Conservation (phyloP, 64 coral and sea anemone species). For the Montipora efflorescens region DNA sequence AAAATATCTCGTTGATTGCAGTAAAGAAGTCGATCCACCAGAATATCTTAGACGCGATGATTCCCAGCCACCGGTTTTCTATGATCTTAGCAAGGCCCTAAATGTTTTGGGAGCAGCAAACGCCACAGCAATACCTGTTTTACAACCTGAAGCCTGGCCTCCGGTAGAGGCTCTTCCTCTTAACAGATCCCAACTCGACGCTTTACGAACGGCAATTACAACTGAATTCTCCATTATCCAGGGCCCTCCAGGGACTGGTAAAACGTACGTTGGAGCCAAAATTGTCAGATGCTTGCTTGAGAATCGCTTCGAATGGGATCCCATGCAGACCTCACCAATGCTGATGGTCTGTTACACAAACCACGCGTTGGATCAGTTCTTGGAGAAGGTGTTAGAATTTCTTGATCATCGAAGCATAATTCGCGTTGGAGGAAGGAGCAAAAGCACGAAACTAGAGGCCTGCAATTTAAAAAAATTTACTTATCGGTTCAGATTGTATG, state of each 20-base stretch:
- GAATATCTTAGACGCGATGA: conserved; percentile 36
- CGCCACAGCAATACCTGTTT: conserved; percentile 46
- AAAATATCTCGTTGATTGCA: conserved; percentile 23
- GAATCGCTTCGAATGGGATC: conserved; percentile 32
- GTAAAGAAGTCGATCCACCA: conserved; percentile 42
- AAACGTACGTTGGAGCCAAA: conserved; percentile 88
- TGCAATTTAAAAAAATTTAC: conserved; percentile 53
- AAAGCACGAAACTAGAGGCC: conserved; percentile 30
- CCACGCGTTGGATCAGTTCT: conserved; percentile 67
- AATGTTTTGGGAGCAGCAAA: not conserved
- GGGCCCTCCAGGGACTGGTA: conserved; percentile 93
- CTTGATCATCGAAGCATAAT: not conserved
- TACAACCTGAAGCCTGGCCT: conserved; percentile 65
- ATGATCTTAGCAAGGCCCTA: conserved; percentile 57
- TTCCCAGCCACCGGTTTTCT: conserved; percentile 4
- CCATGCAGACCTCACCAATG: conserved; percentile 7
- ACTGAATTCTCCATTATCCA: conserved; percentile 93
- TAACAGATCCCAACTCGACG: conserved; percentile 80
- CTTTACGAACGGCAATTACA: conserved; percentile 83
- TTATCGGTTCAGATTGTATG: not conserved
- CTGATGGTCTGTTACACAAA: conserved; percentile 73
- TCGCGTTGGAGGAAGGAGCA: conserved; percentile 57
- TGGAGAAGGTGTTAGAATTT: conserved; percentile 61
- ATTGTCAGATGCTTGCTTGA: conserved; percentile 64
- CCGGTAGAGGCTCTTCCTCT: conserved; percentile 44